Base-by-base conservation (phyloP, 2,888 invertebrate genomes). In the Cephus spinipes region DNA sequence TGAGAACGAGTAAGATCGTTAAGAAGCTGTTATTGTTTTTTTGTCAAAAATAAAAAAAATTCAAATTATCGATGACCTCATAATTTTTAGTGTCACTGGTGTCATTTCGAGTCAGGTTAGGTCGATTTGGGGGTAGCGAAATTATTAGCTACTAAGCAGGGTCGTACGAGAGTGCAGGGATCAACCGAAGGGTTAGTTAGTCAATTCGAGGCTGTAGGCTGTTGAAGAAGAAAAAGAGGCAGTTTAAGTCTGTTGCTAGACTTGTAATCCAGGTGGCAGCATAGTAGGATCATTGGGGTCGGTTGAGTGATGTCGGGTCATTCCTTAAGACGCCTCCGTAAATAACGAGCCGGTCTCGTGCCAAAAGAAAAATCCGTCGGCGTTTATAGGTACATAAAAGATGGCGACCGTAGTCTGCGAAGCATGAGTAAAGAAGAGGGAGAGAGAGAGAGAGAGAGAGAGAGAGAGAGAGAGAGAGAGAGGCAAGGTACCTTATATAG, bases 251-350 rank as follows among this genome's bases (percentile, higher is more conserved):
- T 32, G 33, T 32, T n/a, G n/a, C 31, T 30, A 32, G 31, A 32
- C 73, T 30, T 11, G 32, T 32, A 30, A 73, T 73, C n/a, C 40
- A 33, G 15, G 73, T 73, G 73, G 32, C 31, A 73, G 73, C 32
- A 73, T 3, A 73, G 33, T 31, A 73, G 33, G 73, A 32, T 32
- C 35, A 31, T 15, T 30, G 76, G 40, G 40, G 23, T 23, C 80
- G 82, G 80, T 81, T 81, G 84, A 84, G 81, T 81, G 83, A 85
- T 83, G 83, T 73, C 79, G 78, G 79, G 76, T 84, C 84, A 81
- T 83, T 82, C 80, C 78, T 76, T 33, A 76, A 81, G 84, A 80
- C 85, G 77, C 82, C 76, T 74, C 78, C 79, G 83, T 82, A 81
- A 83, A 83, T 85, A 84, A 85, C 82, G 83, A 82, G 77, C 79